Conservation (phyloP, 2,888 invertebrate genomes). For the Caenorhabditis angaria region DNA sequence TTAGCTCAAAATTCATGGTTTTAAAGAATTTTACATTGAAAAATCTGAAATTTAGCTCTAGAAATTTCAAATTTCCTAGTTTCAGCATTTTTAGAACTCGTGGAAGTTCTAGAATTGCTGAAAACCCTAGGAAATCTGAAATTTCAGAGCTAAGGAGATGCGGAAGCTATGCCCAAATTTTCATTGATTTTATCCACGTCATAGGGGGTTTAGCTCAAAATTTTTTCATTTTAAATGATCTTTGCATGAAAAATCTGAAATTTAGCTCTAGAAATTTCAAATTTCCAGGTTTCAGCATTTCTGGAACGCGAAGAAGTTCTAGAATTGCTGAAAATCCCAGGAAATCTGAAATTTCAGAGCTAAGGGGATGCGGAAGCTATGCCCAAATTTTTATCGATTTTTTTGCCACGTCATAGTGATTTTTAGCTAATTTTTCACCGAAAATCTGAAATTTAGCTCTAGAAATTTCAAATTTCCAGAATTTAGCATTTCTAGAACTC, state of each 20-base stretch:
- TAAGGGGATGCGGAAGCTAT: background rate
- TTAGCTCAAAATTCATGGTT: too few species aligned
- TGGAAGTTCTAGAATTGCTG: constrained; percentile 16
- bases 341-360: background rate
- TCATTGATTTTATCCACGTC: constrained; percentile 12
- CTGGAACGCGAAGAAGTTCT: background rate
- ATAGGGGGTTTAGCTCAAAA: too few species aligned
- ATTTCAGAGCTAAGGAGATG: background rate
- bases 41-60: too few species aligned
- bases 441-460: too few species aligned
- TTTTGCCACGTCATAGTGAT: too few species aligned
- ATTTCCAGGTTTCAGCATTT: background rate
- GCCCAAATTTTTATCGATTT: background rate
- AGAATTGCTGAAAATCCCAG: background rate
- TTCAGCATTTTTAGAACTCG: too few species aligned
- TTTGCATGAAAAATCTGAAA: background rate
- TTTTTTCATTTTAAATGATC: too few species aligned
- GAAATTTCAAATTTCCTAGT: too few species aligned
- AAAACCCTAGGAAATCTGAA: constrained; percentile 22
- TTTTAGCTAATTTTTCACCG: too few species aligned
- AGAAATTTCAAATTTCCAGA: too few species aligned
- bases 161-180: background rate
- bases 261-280: background rate
- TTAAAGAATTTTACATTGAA: too few species aligned
- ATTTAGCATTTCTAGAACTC: too few species aligned